Evolutionary conservation across 35 echinoderm and acorn worm species (phyloP), one percentile per base, ranked within the genome.

Genomic region (Anneissia japonica): DNA sequence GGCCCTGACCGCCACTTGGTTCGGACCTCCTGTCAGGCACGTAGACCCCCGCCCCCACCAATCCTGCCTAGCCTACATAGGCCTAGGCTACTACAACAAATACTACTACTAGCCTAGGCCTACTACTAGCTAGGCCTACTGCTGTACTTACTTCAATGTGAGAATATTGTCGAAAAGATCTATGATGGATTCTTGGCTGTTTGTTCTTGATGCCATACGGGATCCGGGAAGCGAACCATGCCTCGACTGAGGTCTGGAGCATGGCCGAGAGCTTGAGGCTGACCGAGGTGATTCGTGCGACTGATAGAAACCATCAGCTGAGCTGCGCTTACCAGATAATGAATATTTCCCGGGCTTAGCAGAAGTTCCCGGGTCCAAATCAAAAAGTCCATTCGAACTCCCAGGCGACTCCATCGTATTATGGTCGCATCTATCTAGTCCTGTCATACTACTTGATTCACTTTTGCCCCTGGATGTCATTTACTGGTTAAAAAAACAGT

Each of bases 131-230:
- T n/a, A n/a, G n/a, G n/a, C n/a, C n/a, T n/a, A n/a, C n/a, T n/a
- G n/a, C n/a, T 43, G 14, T 43, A 64, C 51, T 64, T 64, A 64
- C 51, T 64, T 64, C 26, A 64, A 64, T 23, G 51, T 64, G 6
- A 64, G 51, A 64, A 64, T 64, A 26, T 64, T 64, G 51, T 97
- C 94, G 37, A 97, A 97, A 14, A 97, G 64, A 84, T 97, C 94
- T 36, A 97, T 97, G 14, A 97, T 97, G 10, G 94, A 97, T 89
- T 97, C 94, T 85, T 92, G 90, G 80, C 94, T 97, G 83, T 97
- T 97, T 21, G 90, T 85, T 83, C 93, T 88, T 36, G 93, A 96
- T 5, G 46, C 37, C 45, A 96, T 79, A 31, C 87, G 73, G 16
- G 94, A 97, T 43, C 90, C 90, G 0, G 90, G 87, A 29, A 87